A percentile compares a stretch with the other conserved stretches of the same genome.
These are phyloP conservation scores for Coturnix japonica DNA, from an alignment of 2,113 vertebrate species.

Conservation along the genomic window DNA sequence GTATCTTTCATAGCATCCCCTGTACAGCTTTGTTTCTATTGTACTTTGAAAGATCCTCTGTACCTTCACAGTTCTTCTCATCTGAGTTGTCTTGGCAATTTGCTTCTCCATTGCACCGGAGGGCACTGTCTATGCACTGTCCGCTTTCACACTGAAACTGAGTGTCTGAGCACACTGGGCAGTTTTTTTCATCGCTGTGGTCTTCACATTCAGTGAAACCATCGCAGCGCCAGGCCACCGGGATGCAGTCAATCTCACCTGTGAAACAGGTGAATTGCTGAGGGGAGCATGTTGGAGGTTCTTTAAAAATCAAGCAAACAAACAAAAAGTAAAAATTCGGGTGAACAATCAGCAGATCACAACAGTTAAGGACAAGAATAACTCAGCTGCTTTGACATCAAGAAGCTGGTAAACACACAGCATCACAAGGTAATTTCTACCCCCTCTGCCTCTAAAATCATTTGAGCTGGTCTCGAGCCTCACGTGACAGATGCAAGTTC, in stretches of 20 bases:
- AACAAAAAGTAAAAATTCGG: constrained; percentile 51
- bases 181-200: constrained; percentile 93
- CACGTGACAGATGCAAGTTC: neutral
- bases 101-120: constrained; percentile 90
- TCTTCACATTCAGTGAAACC: constrained; percentile 94
- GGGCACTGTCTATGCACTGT: constrained; percentile 88
- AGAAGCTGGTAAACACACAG: neutral
- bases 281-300: constrained; percentile 96
- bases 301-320: constrained; percentile 78
- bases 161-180: constrained; percentile 89
- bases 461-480: neutral
- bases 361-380: neutral
- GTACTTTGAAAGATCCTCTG: neutral
- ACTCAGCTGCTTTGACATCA: neutral
- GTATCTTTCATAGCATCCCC: neutral
- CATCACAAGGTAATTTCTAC: neutral
- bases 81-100: constrained; percentile 96
- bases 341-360: neutral
- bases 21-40: neutral
- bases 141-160: constrained; percentile 96
- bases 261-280: constrained; percentile 95
- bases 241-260: constrained; percentile 97
- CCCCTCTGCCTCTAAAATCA: neutral
- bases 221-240: constrained; percentile 93
- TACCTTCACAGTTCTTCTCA: constrained; percentile 94